A percentile compares a stretch with the other conserved stretches of the same genome.
These are phyloP conservation scores for Drosophila formosana DNA, from an alignment of 2,888 invertebrate species.

Conservation along the genomic window DNA sequence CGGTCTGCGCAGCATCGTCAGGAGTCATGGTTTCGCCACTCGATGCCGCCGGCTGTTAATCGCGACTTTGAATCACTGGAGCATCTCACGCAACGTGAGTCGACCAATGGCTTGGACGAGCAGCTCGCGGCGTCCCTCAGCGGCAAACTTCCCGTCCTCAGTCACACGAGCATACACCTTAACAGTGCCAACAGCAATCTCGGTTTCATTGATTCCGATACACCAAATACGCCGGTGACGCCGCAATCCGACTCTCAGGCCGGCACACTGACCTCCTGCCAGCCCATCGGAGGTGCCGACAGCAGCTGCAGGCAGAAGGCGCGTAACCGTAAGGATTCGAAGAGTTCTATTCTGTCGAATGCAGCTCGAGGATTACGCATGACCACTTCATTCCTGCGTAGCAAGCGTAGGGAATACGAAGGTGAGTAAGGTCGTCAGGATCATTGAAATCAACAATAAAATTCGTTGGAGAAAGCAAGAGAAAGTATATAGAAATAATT, in stretches of 20 bases:
- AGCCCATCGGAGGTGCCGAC: slow-evolving; percentile 22
- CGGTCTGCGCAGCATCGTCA: slow-evolving; percentile 70
- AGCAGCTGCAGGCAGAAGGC: slow-evolving; percentile 46
- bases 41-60: slow-evolving; percentile 82
- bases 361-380: slow-evolving; percentile 78
- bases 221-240: slow-evolving; percentile 75
- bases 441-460: neutral
- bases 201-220: slow-evolving; percentile 81
- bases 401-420: slow-evolving; percentile 83
- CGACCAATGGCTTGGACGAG: slow-evolving; percentile 73
- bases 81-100: slow-evolving; percentile 68
- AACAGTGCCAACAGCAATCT: slow-evolving; percentile 82
- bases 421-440: slow-evolving; percentile 68
- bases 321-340: slow-evolving; percentile 77
- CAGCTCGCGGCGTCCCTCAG: slow-evolving; percentile 76
- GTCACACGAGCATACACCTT: slow-evolving; percentile 71
- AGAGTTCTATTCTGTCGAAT: slow-evolving; percentile 78
- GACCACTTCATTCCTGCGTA: slow-evolving; percentile 82
- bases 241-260: slow-evolving; percentile 65
- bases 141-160: slow-evolving; percentile 53
- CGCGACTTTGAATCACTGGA: slow-evolving; percentile 83
- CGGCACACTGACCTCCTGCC: slow-evolving; percentile 69
- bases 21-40: slow-evolving; percentile 83
- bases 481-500: too few species aligned
- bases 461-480: neutral